These are phyloP conservation scores for Euschistus heros DNA, from an alignment of 1,140 invertebrate genomes.

Conservation along the genomic window DNA sequence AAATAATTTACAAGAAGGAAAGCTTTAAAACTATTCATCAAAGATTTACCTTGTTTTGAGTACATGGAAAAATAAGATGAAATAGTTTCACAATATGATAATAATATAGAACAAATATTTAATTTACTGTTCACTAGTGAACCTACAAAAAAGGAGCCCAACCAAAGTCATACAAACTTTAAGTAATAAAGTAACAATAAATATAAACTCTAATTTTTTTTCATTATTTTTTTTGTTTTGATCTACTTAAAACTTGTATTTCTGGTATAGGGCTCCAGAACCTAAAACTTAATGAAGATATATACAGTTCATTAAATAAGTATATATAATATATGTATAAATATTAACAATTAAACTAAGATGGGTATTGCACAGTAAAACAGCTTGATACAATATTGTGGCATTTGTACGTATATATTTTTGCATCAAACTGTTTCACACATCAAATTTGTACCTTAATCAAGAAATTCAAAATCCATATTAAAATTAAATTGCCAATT, in stretches of 20 bases:
- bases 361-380: slow-evolving; percentile 4
- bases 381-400: background rate
- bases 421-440: slow-evolving; percentile 9
- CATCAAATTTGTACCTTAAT: background rate
- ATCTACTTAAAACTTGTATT: too few species aligned
- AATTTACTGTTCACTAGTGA: slow-evolving; percentile 5
- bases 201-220: background rate
- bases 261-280: background rate
- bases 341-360: background rate
- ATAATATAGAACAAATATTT: slow-evolving; percentile 7
- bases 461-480: background rate
- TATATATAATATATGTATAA: background rate
- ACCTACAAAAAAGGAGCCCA: background rate
- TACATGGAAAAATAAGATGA: background rate
- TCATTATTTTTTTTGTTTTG: background rate
- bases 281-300: background rate
- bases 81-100: background rate
- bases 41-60: background rate
- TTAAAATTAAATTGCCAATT: background rate
- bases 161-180: background rate
- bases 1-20: slow-evolving; percentile 16
- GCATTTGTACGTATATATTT: background rate
- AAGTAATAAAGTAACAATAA: slow-evolving; percentile 10
- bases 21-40: slow-evolving; percentile 10
- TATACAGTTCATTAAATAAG: background rate